Evolutionary conservation across 2,797 vertebrate genomes (phyloP).

Genomic region (Columba guinea): DNA sequence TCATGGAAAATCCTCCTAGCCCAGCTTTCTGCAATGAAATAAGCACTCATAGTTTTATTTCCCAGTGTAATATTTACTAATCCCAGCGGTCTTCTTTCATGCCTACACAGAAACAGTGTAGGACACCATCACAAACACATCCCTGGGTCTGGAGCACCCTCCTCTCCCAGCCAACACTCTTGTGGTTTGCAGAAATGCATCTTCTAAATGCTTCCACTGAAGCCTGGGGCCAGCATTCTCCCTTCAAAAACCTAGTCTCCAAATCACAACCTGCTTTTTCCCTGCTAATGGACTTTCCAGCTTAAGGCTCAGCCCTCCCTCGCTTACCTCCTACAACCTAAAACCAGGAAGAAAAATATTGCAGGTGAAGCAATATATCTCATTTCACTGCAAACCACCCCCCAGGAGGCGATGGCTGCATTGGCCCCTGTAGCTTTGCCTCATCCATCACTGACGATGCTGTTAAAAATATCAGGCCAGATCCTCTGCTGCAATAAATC

Average conservation of each 20-base stretch:
- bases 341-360: not conserved
- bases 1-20: not conserved
- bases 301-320: not conserved
- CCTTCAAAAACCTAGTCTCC: not conserved
- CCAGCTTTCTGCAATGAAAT: not conserved
- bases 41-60: not conserved
- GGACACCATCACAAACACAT: fast-evolving
- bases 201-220: not conserved
- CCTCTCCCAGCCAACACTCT: not conserved
- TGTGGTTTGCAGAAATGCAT: not conserved
- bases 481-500: not conserved
- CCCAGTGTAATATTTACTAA: not conserved
- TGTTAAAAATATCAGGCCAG: not conserved
- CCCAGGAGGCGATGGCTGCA: not conserved
- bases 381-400: not conserved
- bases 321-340: not conserved
- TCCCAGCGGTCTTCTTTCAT: not conserved
- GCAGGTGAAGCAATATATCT: not conserved
- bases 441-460: fast-evolving
- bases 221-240: not conserved
- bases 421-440: not conserved
- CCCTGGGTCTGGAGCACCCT: not conserved
- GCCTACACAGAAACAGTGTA: not conserved
- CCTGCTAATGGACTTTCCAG: not conserved
- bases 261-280: not conserved